Base-by-base conservation (phyloP, 2,888 invertebrate species). In the Spisula subtruncata region DNA sequence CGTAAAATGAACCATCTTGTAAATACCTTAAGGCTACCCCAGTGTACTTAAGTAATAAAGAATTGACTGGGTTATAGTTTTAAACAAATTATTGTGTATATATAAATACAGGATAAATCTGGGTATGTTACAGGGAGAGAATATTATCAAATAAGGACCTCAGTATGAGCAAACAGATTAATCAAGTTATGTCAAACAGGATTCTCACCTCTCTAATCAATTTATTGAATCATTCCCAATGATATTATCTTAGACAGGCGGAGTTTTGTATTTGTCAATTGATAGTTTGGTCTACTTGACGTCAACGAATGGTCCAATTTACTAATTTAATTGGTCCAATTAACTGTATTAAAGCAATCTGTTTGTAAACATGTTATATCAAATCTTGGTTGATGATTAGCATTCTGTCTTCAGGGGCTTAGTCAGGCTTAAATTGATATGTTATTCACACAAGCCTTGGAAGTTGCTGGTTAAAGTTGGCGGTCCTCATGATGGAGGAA, bases 61-160 rank as follows among this genome's bases (percentile, higher is more conserved):
- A 51, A 75, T 75, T 75, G 75, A 32, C 35, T 32, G 32, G 25
- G 32, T 18, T 32, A 75, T 18, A 75, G 75, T 32, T 75, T 32
- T 75, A 75, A 75, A 75, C 75, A 75, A 75, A 75, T 75, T 32
- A 75, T 35, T 75, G 75, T 66, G 25, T 25, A 66, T 25, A 60
- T 41, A 41, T 41, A 41, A 41, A 54, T 56, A 75, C 75, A 18
- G 75, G 35, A 75, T 16, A 75, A 16, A 4, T 32, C 32, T 6
- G 12, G 35, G 75, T 18, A 75, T 75, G 75, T 75, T 75, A 32
- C 18, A 75, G 32, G 32, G 32, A 35, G 75, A 25, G 75, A n/a
- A 16, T 35, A 75, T 14, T 75, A 75, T 75, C 75, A 32, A 32
- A 75, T 75, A 14, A 35, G 75, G 75, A 75, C 75, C 16, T 75